A percentile compares a stretch with the other conserved stretches of the same genome.
These are phyloP conservation scores for Rhingia campestris DNA, from an alignment of 2,888 invertebrate genomes.

Conservation along the genomic window DNA sequence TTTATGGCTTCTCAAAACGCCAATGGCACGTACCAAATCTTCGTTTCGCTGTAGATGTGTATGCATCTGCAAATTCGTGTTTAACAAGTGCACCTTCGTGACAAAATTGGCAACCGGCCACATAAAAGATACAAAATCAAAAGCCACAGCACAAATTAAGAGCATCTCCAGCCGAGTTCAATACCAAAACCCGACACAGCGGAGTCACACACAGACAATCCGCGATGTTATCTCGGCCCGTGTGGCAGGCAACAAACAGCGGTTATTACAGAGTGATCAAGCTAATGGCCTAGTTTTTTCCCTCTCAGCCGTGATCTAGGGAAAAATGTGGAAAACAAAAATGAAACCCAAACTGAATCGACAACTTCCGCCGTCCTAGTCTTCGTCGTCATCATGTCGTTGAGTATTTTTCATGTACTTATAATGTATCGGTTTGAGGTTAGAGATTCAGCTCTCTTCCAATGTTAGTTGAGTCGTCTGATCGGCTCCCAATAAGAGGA, in stretches of 20 bases:
- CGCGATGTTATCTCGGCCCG: slow-evolving; percentile 51
- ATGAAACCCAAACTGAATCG: slow-evolving; percentile 44
- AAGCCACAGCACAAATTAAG: slow-evolving; percentile 69
- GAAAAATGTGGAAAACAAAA: slow-evolving; percentile 34
- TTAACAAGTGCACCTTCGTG: slow-evolving; percentile 73
- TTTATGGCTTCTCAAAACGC: slow-evolving; percentile 58
- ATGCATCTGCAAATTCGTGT: slow-evolving; percentile 62
- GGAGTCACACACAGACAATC: slow-evolving; percentile 14
- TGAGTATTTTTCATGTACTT: slow-evolving; percentile 45
- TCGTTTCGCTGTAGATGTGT: not conserved
- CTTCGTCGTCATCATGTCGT: slow-evolving; percentile 46
- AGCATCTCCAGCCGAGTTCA: slow-evolving; percentile 62
- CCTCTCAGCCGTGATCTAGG: slow-evolving; percentile 46
- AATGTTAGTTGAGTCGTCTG: slow-evolving; percentile 70
- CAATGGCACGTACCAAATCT: slow-evolving; percentile 63
- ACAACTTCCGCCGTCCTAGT: slow-evolving; percentile 58
- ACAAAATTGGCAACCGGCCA: slow-evolving; percentile 59
- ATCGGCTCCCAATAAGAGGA: slow-evolving; percentile 71
- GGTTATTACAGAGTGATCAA: slow-evolving; percentile 67
- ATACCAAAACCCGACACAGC: slow-evolving; percentile 28
- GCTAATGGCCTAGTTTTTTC: slow-evolving; percentile 67
- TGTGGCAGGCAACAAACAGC: slow-evolving; percentile 54
- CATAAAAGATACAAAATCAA: slow-evolving; percentile 22
- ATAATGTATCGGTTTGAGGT: slow-evolving; percentile 43
- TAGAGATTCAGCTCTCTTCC: slow-evolving; percentile 37